These are phyloP conservation scores for Coracopsis vasa DNA, from an alignment of 2,113 vertebrate genomes.

Conservation along the genomic window DNA sequence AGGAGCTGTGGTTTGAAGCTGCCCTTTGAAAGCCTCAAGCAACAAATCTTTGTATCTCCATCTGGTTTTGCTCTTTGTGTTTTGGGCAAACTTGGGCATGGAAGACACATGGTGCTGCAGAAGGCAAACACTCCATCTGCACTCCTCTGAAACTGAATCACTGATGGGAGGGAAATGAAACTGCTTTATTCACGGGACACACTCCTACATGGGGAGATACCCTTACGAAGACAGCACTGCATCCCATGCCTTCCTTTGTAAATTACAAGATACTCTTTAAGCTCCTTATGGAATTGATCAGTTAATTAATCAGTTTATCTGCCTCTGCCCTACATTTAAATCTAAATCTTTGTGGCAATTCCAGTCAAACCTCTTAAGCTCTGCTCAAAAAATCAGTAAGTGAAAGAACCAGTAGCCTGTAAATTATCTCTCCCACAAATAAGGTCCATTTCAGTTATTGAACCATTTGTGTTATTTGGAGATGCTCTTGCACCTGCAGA, in stretches of 20 bases:
- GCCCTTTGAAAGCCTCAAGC: not conserved
- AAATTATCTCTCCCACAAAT: not conserved
- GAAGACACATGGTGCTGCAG: not conserved
- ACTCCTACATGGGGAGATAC: not conserved
- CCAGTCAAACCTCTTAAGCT: constrained; percentile 15
- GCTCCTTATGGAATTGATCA: constrained; percentile 45
- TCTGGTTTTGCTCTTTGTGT: not conserved
- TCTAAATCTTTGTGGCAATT: constrained; percentile 6
- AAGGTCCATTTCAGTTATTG: not conserved
- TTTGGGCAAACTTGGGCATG: not conserved
- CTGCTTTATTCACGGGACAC: not conserved
- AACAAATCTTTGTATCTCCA: not conserved
- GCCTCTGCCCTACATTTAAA: constrained; percentile 31
- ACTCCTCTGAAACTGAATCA: not conserved
- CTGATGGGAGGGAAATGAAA: not conserved
- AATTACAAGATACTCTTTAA: not conserved
- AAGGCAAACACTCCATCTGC: not conserved
- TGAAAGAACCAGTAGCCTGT: not conserved
- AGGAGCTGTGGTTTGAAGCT: not conserved
- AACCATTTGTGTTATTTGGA: not conserved
- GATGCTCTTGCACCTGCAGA: constrained; percentile 6
- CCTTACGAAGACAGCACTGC: not conserved
- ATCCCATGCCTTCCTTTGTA: not conserved
- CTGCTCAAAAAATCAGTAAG: not conserved
- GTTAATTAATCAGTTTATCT: constrained; percentile 58